Evolutionary conservation across 2,888 invertebrate genomes (phyloP).

Genomic region (Orchesella flavescens): DNA sequence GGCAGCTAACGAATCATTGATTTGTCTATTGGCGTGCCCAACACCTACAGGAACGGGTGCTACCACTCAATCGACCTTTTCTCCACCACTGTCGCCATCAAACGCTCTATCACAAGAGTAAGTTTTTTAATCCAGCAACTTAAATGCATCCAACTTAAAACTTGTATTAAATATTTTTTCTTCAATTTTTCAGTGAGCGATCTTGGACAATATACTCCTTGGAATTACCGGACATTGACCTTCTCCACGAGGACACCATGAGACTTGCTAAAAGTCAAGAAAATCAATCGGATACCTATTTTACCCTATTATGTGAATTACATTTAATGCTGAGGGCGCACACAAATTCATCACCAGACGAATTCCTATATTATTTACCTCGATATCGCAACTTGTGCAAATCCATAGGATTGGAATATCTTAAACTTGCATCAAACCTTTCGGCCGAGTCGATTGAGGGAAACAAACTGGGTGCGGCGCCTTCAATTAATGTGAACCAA

Average conservation of each 20-base stretch:
- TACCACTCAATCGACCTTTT: slow-evolving; percentile 33
- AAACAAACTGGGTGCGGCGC: not conserved
- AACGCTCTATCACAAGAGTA: slow-evolving; percentile 43
- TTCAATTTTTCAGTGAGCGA: slow-evolving; percentile 59
- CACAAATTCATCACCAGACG: slow-evolving; percentile 65
- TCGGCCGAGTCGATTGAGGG: slow-evolving; percentile 28
- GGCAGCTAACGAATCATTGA: slow-evolving; percentile 66
- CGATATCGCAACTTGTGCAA: slow-evolving; percentile 66
- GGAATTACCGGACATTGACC: slow-evolving; percentile 79
- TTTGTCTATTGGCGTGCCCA: slow-evolving; percentile 68
- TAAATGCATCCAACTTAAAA: too few relatives aligned
- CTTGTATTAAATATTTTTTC: too few relatives aligned
- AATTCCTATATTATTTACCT: slow-evolving; percentile 36
- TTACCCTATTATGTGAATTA: slow-evolving; percentile 83
- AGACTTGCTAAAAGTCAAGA: slow-evolving; percentile 81
- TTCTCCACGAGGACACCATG: slow-evolving; percentile 82
- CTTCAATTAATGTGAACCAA: slow-evolving; percentile 17
- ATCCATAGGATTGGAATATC: slow-evolving; percentile 68
- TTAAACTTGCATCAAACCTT: slow-evolving; percentile 53
- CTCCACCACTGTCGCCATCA: slow-evolving; percentile 61
- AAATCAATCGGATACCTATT: slow-evolving; percentile 81
- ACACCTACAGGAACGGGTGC: slow-evolving; percentile 40
- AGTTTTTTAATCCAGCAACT: too few relatives aligned
- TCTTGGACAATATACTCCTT: slow-evolving; percentile 84
- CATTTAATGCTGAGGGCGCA: slow-evolving; percentile 78